A percentile compares a stretch with the other conserved stretches of the same genome.
Evolutionary conservation across 1,140 invertebrate species (phyloP).

Genomic region (Cyclargus thomasi): DNA sequence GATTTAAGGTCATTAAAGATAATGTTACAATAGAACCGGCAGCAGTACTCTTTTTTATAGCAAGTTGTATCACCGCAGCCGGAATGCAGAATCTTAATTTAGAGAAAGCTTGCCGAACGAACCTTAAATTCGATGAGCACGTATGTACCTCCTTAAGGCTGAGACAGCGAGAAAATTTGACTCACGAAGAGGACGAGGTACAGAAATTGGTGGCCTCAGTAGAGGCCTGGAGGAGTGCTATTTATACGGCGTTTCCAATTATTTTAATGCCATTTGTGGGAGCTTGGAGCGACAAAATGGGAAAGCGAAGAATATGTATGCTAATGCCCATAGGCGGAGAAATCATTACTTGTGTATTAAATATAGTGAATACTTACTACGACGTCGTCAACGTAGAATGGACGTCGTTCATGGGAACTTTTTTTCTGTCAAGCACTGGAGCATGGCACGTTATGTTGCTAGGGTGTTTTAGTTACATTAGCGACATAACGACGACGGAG

Average conservation of each 20-base stretch:
- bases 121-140: slow-evolving; percentile 46
- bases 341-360: slow-evolving; percentile 82
- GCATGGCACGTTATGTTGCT: background rate
- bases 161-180: slow-evolving; percentile 48
- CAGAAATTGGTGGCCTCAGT: slow-evolving; percentile 79
- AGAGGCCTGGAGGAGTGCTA: slow-evolving; percentile 73
- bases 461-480: background rate
- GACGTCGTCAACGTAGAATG: background rate
- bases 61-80: slow-evolving; percentile 52
- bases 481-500: background rate
- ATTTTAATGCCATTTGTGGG: slow-evolving; percentile 77
- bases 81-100: slow-evolving; percentile 64
- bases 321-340: slow-evolving; percentile 2
- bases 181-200: slow-evolving; percentile 54
- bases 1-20: slow-evolving; percentile 51
- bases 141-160: slow-evolving; percentile 50
- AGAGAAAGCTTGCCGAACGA: slow-evolving; percentile 61
- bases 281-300: slow-evolving; percentile 34
- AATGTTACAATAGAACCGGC: slow-evolving; percentile 65
- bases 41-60: slow-evolving; percentile 54
- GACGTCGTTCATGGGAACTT: background rate
- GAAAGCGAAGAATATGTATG: background rate
- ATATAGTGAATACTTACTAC: slow-evolving; percentile 80
- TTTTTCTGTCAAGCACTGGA: background rate
- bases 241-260: slow-evolving; percentile 74